phyloP scores from a whole-genome alignment of 2,888 invertebrate genomes.

The Embidobia sp. region DNA sequence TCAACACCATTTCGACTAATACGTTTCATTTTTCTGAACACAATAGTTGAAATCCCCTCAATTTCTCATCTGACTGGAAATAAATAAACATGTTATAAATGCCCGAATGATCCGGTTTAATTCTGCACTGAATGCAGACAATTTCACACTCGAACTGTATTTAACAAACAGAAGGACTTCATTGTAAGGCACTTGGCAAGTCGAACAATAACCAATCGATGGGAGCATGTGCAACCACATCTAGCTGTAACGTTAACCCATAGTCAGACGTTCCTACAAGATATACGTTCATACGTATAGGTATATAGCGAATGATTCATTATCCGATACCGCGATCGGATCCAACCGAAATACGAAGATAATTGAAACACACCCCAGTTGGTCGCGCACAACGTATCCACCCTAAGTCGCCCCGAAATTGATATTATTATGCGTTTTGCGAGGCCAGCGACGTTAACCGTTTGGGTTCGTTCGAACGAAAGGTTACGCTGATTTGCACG shows the following conservation, averaged over 20 bases:
- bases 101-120: no score
- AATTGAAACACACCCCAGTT: slow-evolving; percentile 30
- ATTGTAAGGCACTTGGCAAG: slow-evolving; percentile 9
- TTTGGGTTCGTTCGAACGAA: neutral
- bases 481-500: slow-evolving; percentile 21
- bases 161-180: neutral
- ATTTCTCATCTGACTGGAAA: no score
- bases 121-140: neutral
- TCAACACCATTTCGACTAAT: no score
- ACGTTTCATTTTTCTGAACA: no score
- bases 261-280: slow-evolving; percentile 25
- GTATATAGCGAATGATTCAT: slow-evolving; percentile 12
- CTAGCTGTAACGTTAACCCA: slow-evolving; percentile 18
- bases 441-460: neutral
- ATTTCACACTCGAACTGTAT: neutral
- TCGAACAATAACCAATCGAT: slow-evolving; percentile 15
- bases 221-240: neutral
- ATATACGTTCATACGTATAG: no score
- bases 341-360: slow-evolving; percentile 9
- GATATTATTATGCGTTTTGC: neutral
- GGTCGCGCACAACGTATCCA: neutral
- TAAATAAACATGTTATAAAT: no score
- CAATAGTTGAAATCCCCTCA: no score
- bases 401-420: slow-evolving; percentile 7
- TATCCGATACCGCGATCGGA: slow-evolving; percentile 8